Evolutionary conservation across 1,140 invertebrate species (phyloP).

Genomic region (Papilio xuthus): DNA sequence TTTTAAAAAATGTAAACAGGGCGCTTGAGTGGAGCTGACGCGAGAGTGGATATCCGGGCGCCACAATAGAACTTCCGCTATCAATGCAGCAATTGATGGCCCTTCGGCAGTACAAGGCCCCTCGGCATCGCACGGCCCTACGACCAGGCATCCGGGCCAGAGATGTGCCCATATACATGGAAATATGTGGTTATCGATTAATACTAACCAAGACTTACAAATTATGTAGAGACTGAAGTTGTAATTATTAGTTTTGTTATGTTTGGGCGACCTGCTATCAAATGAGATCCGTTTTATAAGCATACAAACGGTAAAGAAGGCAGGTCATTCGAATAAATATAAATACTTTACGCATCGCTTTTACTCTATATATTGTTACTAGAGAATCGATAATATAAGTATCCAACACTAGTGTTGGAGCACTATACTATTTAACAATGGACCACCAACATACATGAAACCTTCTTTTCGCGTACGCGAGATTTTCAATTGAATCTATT

Average conservation of each 20-base stretch:
- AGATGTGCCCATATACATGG: conserved; percentile 29
- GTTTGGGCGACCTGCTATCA: too few relatives aligned
- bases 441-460: conserved; percentile 29
- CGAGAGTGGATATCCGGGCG: conserved; percentile 60
- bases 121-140: conserved; percentile 54
- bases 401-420: background rate
- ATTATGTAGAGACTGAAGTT: too few relatives aligned
- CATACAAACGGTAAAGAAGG: background rate
- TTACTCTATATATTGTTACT: too few relatives aligned
- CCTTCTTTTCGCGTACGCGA: background rate
- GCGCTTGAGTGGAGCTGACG: conserved; percentile 33
- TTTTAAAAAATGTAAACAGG: background rate
- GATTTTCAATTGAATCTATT: background rate
- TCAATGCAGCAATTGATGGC: conserved; percentile 48
- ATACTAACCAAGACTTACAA: background rate
- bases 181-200: background rate
- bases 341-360: too few relatives aligned
- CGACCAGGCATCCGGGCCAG: conserved; percentile 60
- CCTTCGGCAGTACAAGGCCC: conserved; percentile 39
- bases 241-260: too few relatives aligned
- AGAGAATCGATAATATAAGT: background rate
- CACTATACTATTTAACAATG: background rate
- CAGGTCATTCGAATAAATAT: too few relatives aligned
- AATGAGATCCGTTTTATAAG: background rate
- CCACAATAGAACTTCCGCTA: conserved; percentile 56